phyloP scores from a whole-genome alignment of 2,113 vertebrate genomes.

The Australoheros scitulus region DNA sequence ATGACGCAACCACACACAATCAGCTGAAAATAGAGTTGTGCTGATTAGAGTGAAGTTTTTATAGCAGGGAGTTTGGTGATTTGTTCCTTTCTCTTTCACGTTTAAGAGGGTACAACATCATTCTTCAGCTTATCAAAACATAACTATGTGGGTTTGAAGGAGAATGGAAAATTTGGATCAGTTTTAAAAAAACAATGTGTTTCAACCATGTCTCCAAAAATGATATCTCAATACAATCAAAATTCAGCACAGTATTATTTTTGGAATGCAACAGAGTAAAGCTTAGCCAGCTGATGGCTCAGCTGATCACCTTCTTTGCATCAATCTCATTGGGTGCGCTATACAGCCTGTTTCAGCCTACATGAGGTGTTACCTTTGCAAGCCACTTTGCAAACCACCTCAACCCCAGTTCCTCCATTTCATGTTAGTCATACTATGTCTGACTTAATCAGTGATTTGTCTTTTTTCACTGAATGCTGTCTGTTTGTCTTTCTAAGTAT shows the following conservation, averaged over 20 bases:
- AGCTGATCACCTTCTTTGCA: too few relatives aligned
- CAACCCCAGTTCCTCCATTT: too few relatives aligned
- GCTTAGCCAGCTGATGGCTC: background rate
- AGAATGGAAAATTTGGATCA: background rate
- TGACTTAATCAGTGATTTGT: too few relatives aligned
- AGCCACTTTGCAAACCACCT: too few relatives aligned
- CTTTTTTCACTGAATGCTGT: background rate
- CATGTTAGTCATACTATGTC: too few relatives aligned
- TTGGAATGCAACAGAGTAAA: background rate
- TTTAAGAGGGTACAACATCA: background rate
- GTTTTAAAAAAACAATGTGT: background rate
- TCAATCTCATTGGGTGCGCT: too few relatives aligned
- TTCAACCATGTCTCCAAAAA: background rate
- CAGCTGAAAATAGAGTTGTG: slow-evolving; percentile 11
- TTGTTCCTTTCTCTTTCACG: background rate
- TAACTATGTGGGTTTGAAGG: background rate
- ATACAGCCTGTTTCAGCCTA: too few relatives aligned
- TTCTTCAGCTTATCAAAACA: background rate
- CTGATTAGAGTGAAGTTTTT: background rate
- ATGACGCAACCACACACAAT: slow-evolving; percentile 46
- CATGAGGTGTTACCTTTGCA: too few relatives aligned
- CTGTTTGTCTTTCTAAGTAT: background rate
- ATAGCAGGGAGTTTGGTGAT: background rate
- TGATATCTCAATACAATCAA: background rate
- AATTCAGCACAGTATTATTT: background rate